Percentiles rank a stretch among this genome's conserved stretches.
Conservation (phyloP, 2,113 vertebrate genomes). For the Irena cyanogastra region DNA sequence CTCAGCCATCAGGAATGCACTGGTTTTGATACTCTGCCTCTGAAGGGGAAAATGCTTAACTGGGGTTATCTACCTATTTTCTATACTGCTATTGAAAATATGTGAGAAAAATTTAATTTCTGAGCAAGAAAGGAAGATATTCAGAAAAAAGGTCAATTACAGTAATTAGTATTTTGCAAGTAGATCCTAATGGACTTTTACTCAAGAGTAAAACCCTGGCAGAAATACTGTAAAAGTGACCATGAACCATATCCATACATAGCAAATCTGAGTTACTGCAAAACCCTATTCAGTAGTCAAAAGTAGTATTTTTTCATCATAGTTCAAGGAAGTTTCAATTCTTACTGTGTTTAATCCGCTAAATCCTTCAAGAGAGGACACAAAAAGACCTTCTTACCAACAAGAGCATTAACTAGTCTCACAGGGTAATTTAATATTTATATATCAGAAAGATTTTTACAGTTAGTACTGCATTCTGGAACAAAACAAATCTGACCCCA, state of each 20-base stretch:
- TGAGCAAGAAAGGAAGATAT: background rate
- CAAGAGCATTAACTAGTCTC: background rate
- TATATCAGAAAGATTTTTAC: background rate
- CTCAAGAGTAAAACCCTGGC: background rate
- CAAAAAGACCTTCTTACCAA: background rate
- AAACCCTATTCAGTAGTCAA: background rate
- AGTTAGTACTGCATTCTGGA: background rate
- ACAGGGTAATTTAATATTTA: background rate
- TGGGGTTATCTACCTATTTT: background rate
- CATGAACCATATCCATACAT: accelerated
- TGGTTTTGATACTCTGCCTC: conserved; percentile 4
- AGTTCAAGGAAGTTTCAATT: background rate
- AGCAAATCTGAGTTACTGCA: background rate
- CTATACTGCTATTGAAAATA: background rate
- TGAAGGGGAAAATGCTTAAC: conserved; percentile 13
- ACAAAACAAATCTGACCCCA: background rate
- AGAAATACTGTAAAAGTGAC: background rate
- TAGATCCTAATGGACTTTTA: background rate
- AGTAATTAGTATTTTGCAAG: background rate
- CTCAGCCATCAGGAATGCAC: background rate
- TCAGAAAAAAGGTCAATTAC: background rate
- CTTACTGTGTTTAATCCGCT: background rate
- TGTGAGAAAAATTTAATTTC: background rate
- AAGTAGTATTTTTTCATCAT: background rate
- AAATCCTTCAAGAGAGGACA: background rate